Evolutionary conservation across 2,888 invertebrate species (phyloP).

Genomic region (Parasteatoda lunata): DNA sequence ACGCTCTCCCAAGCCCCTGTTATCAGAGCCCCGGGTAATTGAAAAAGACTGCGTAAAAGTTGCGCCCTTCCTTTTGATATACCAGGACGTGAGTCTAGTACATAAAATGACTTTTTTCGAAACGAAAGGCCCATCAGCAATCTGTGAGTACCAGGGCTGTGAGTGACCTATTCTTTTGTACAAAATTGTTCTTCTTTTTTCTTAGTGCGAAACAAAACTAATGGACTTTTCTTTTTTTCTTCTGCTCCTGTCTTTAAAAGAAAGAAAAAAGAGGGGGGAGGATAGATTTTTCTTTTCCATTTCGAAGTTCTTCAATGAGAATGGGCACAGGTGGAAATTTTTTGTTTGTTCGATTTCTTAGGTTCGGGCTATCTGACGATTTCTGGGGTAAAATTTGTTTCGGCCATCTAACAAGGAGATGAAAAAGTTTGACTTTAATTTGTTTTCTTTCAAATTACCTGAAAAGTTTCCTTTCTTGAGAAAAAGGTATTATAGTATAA

Average conservation of each 20-base stretch:
- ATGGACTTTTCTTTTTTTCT: not conserved
- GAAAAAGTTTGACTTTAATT: no score
- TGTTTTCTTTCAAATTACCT: no score
- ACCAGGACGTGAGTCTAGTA: not conserved
- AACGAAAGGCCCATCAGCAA: not conserved
- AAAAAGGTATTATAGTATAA: no score
- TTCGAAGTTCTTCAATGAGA: not conserved
- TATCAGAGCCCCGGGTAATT: not conserved
- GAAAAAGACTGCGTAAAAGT: conserved; percentile 2
- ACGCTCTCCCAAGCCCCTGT: not conserved
- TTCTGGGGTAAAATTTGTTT: no score
- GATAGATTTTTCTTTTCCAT: not conserved
- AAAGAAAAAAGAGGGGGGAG: not conserved
- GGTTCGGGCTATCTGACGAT: no score
- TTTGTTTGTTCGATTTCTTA: not conserved
- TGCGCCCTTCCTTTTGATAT: conserved; percentile 2
- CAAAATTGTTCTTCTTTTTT: not conserved
- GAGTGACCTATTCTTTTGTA: not conserved
- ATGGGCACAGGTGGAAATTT: not conserved
- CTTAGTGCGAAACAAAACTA: conserved; percentile 1
- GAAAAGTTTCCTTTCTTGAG: no score
- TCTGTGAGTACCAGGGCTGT: not conserved
- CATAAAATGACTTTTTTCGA: conserved; percentile 3
- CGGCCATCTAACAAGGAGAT: no score
- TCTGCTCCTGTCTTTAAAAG: not conserved